phyloP scores from a whole-genome alignment of 2,888 invertebrate genomes.

The Cheilosia vulpina region DNA sequence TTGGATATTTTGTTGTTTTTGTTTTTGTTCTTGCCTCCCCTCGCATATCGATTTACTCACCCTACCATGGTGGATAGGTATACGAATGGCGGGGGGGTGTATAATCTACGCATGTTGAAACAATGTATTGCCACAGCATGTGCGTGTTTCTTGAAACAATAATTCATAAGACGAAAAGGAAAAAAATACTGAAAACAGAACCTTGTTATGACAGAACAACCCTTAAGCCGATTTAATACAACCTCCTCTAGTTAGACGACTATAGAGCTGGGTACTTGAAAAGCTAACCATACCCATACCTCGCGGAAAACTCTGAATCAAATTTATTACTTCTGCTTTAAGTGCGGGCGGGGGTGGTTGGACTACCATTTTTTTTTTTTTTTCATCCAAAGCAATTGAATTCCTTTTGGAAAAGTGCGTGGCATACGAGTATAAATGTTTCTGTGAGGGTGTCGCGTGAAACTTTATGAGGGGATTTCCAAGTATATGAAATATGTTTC shows the following conservation, averaged over 20 bases:
- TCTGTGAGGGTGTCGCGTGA: conserved; percentile 29
- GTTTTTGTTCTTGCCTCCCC: conserved; percentile 1
- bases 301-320: conserved; percentile 65
- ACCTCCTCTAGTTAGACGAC: conserved; percentile 9
- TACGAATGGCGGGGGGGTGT: conserved; percentile 3
- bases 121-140: conserved; percentile 68
- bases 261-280: conserved; percentile 52
- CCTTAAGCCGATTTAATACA: conserved; percentile 51
- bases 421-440: conserved; percentile 10
- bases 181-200: conserved; percentile 16
- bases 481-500: conserved; percentile 10
- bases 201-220: conserved; percentile 73
- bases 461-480: conserved; percentile 35
- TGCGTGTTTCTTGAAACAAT: conserved; percentile 73
- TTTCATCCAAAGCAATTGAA: conserved; percentile 56
- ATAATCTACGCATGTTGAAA: conserved; percentile 67
- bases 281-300: conserved; percentile 45
- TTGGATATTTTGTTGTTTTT: conserved; percentile 20
- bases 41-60: conserved; percentile 64
- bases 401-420: conserved; percentile 56
- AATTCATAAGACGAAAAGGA: conserved; percentile 65
- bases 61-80: background rate
- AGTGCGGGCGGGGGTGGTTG: conserved; percentile 12
- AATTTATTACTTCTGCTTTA: conserved; percentile 71
- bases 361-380: conserved; percentile 60